Percentiles rank a stretch among this genome's conserved stretches.
These are phyloP conservation scores for Orchesella cincta DNA, from an alignment of 1,140 invertebrate species.

Conservation along the genomic window DNA sequence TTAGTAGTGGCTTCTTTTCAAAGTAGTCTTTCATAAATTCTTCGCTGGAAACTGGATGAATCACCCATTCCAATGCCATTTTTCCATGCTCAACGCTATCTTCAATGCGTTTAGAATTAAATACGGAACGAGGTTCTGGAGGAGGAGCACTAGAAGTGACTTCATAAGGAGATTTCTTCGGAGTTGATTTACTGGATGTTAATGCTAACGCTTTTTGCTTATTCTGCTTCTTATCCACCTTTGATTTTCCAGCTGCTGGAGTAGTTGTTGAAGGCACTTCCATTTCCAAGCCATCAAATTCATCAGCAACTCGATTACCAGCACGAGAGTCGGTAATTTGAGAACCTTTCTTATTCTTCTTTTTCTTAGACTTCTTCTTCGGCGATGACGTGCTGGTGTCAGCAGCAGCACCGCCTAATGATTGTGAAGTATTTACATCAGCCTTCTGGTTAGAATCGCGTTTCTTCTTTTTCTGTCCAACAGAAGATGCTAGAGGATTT, in stretches of 20 bases:
- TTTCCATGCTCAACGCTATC: constrained; percentile 57
- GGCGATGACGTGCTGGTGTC: too few relatives aligned
- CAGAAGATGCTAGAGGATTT: background rate
- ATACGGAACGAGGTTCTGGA: background rate
- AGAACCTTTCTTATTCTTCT: background rate
- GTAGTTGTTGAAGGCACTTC: too few relatives aligned
- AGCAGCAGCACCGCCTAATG: too few relatives aligned
- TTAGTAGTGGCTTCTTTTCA: constrained; percentile 77
- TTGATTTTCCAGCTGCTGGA: background rate
- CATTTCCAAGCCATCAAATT: background rate
- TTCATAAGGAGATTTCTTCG: background rate
- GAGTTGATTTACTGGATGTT: background rate
- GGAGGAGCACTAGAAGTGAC: constrained; percentile 6
- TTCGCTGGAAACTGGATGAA: constrained; percentile 65
- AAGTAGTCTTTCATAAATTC: constrained; percentile 71
- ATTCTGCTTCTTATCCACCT: background rate
- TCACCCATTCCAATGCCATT: constrained; percentile 69
- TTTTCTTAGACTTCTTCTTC: background rate
- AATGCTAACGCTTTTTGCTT: background rate
- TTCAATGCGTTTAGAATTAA: background rate
- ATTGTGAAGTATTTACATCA: too few relatives aligned
- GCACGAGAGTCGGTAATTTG: background rate
- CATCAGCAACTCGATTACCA: background rate
- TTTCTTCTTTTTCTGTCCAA: background rate
- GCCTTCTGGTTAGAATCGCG: background rate